These are phyloP conservation scores for Drosophila biarmipes DNA, from an alignment of 1,140 invertebrate species.

Conservation along the genomic window DNA sequence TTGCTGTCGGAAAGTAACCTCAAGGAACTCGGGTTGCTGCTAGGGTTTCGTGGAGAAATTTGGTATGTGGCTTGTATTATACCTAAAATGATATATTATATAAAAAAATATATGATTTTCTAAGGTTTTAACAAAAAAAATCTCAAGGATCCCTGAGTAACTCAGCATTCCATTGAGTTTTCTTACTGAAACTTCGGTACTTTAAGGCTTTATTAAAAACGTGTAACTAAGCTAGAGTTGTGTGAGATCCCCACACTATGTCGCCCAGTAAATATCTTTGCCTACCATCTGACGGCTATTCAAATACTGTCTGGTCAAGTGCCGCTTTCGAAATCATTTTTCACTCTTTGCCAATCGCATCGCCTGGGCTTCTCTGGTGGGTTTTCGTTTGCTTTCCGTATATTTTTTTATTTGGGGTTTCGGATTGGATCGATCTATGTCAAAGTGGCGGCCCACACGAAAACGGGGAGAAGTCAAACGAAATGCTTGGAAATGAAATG, in stretches of 20 bases:
- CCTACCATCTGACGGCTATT: constrained; percentile 1
- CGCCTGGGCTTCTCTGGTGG: constrained; percentile 23
- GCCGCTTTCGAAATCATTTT: constrained; percentile 43
- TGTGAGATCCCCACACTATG: neutral
- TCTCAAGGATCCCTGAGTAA: neutral
- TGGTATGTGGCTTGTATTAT: neutral
- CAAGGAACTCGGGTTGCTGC: neutral
- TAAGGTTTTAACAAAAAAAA: no score
- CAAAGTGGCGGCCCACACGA: constrained; percentile 48
- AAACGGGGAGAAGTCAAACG: constrained; percentile 25
- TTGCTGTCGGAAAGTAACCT: neutral
- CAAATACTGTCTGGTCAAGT: constrained; percentile 21
- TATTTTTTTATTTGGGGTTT: constrained; percentile 2
- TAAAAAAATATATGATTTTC: neutral
- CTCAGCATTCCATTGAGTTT: neutral
- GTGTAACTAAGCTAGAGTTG: neutral
- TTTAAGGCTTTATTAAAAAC: neutral
- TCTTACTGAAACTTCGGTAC: neutral
- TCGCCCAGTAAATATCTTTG: constrained; percentile 1
- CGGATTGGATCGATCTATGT: constrained; percentile 53
- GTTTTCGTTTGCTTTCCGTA: constrained; percentile 10
- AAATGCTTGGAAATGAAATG: constrained; percentile 30
- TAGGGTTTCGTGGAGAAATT: neutral
- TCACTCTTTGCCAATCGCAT: constrained; percentile 40
- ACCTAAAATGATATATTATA: neutral